phyloP scores from a whole-genome alignment of 2,888 invertebrate genomes.

The Drosophila paranaensis region DNA sequence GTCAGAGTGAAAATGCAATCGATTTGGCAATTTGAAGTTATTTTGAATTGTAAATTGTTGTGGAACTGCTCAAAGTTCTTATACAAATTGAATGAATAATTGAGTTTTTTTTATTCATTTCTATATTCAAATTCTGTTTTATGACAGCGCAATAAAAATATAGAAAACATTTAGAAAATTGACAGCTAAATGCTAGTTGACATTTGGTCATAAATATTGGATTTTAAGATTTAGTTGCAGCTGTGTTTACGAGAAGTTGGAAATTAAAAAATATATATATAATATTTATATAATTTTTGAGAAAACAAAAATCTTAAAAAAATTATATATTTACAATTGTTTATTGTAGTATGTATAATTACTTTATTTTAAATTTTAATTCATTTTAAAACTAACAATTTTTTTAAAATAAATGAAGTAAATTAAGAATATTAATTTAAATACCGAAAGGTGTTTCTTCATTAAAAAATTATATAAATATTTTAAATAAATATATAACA shows the following conservation, averaged over 20 bases:
- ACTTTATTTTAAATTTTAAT: too few relatives aligned
- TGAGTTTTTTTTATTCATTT: background rate
- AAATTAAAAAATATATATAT: background rate
- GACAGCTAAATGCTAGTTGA: constrained; percentile 2
- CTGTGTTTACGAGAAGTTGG: too few relatives aligned
- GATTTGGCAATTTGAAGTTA: constrained; percentile 38
- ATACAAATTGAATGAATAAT: constrained; percentile 2
- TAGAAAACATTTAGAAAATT: background rate
- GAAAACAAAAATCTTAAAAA: background rate
- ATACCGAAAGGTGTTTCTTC: too few relatives aligned
- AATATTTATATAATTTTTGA: background rate
- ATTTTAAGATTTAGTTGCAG: background rate
- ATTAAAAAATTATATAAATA: too few relatives aligned
- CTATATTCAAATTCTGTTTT: background rate
- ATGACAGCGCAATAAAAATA: constrained; percentile 2
- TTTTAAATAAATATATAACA: too few relatives aligned
- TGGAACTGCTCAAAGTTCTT: constrained; percentile 20
- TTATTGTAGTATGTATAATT: too few relatives aligned
- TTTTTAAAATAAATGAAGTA: too few relatives aligned
- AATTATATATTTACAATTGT: too few relatives aligned
- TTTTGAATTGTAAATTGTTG: constrained; percentile 43
- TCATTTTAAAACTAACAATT: too few relatives aligned
- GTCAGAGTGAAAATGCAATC: constrained; percentile 56
- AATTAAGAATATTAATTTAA: background rate
- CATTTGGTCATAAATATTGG: background rate